Evolutionary conservation across 2,113 vertebrate genomes (phyloP), one percentile per base, ranked within the genome.

Genomic region (Etheostoma cragini): DNA sequence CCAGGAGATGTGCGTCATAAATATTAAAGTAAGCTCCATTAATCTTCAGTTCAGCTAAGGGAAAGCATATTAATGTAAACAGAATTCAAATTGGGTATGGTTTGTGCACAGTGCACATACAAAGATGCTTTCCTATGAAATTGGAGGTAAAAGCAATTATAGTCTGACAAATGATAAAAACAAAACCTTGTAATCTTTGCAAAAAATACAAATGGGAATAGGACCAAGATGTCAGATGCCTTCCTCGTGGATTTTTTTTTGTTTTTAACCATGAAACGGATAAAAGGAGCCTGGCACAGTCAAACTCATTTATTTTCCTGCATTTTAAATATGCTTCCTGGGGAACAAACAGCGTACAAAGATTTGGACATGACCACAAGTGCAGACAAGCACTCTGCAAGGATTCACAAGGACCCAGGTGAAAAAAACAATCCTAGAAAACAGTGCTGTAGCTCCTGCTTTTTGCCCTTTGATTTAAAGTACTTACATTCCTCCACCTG

Each of bases 1-100:
- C 33, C 19, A 33, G 8, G 64, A 81, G 58, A 76, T 57, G 70
- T 62, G 74, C 73, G 30, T 86, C 83, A 92, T 88, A 82, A 88
- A 92, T 90, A 92, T 84, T 90, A 81, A 80, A 87, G 54, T 24
- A 71, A 76, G 67, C 49, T 79, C 72, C 57, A 84, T 85, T 76
- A 78, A 76, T 68, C 78, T 67, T 52, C 6, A 53, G 78, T 60
- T 82, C 72, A 76, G 77, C 71, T 53, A 22, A 35, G 58, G 67
- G 24, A 67, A 74, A 69, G 49, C 38, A 72, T 46, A 30, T 53
- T 30, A 88, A 78, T 81, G 63, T 79, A 85, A 89, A 88, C 71
- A 57, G 5, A 45, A 76, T 73, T 84, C 49, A 85, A 65, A 73
- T 77, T 24, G 38, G n/a, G 42, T 21, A 47, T 33, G 22, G 35